Evolutionary conservation across 2,888 invertebrate species (phyloP), one percentile per base, ranked within the genome.

Genomic region (Tiphia femorata): DNA sequence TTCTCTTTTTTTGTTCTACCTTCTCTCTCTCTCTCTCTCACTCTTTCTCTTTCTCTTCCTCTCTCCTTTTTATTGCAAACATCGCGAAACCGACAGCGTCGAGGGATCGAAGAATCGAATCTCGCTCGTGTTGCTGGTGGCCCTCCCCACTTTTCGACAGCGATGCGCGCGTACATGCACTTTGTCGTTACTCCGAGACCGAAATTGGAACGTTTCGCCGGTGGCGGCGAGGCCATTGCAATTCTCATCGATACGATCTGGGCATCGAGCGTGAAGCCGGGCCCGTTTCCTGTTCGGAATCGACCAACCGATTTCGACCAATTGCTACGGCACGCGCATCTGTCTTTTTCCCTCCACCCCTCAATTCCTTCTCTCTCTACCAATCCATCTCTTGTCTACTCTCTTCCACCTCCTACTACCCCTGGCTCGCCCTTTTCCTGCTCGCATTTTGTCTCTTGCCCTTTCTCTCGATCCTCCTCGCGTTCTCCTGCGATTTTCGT

Each of bases 171-270:
- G 43, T 54, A 33, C 48, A 25, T 23, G 50, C 47, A 33, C 27
- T 49, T 41, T 46, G 47, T 53, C 50, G 48, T 59, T 49, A 50
- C 58, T 60, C 67, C 52, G 50, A n/a, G 58, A 53, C 52, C 49
- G 50, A 71, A 66, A 69, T 69, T 64, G 66, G 53, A 69, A 58
- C 66, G 64, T 64, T 58, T 59, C 51, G 42, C 52, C 40, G 56
- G 44, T 52, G 30, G 43, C 62, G 67, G 54, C 64, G 66, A 62
- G 64, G 65, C 61, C 62, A 64, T 64, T 57, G 73, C 69, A 70
- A 76, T 77, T 77, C 73, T 70, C 70, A 72, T 70, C 63, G 74
- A 75, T 77, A 70, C 67, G 62, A 72, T 77, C 75, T 69, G 73
- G 49, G 64, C 71, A 64, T 57, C 63, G 55, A 75, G 64, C 77